Conservation (phyloP, 2,797 vertebrate genomes). For the Peromyscus attwateri region DNA sequence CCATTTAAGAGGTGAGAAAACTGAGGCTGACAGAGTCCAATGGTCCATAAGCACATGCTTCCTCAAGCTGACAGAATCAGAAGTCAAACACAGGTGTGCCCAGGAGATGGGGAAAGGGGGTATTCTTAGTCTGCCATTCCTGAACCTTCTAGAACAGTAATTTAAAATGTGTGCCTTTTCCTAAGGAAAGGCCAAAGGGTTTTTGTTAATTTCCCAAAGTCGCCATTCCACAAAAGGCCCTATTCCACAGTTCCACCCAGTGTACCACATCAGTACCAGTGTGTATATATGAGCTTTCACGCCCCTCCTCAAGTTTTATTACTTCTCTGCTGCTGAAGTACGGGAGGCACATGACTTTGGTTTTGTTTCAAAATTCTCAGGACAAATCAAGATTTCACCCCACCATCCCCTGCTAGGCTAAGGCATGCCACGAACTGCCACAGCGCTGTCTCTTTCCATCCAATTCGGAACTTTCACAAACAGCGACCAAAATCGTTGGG, state of each 20-base stretch:
- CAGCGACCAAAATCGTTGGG: slow-evolving; percentile 45
- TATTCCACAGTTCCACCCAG: not conserved
- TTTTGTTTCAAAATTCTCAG: slow-evolving; percentile 53
- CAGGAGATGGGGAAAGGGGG: not conserved
- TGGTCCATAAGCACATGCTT: not conserved
- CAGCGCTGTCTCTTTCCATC: slow-evolving; percentile 39
- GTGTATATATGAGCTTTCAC: not conserved
- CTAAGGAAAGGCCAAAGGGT: not conserved
- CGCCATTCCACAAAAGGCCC: not conserved
- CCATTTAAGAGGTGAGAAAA: slow-evolving; percentile 29
- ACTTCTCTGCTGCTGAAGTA: not conserved
- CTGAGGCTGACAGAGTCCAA: not conserved
- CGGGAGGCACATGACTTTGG: not conserved
- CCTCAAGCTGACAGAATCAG: not conserved
- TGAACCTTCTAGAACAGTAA: not conserved
- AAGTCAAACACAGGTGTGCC: slow-evolving; percentile 40
- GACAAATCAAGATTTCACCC: slow-evolving; percentile 56
- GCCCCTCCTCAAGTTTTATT: not conserved
- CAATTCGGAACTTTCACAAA: slow-evolving; percentile 70
- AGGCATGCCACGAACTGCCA: slow-evolving; percentile 34
- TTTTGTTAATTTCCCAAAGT: slow-evolving; percentile 19
- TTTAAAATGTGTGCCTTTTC: not conserved
- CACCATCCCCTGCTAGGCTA: slow-evolving; percentile 44
- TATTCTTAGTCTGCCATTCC: not conserved
- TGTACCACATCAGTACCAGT: not conserved